Base-by-base conservation (phyloP, 2,888 invertebrate species). In the Trichacis sp. region DNA sequence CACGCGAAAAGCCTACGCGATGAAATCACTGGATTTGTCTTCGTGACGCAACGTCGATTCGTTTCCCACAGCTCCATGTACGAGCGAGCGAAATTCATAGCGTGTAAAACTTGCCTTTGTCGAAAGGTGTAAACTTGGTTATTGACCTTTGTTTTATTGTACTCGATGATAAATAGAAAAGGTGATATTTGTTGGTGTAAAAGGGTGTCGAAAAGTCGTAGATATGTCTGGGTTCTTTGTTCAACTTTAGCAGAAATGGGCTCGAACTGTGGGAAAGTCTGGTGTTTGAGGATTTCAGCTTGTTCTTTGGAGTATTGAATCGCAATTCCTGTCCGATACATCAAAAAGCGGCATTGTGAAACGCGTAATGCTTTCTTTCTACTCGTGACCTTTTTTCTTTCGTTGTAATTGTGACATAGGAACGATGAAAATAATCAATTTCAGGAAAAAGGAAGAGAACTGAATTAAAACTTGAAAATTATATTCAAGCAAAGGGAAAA, bases 271-370 rank as follows among this genome's bases (percentile, higher is more conserved):
- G 64, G 56, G 49, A 52, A 56, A 49, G 47, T 52, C 57, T 57
- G 60, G 43, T 51, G 38, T 38, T 17, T 11, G 24, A 33, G 11
- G n/a, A 33, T 33, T 11, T 33, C n/a, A 33, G 8, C n/a, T 33
- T n/a, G 8, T 33, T 33, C n/a, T 33, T 33, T 33, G 24, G 24
- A 24, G 24, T 24, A 24, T 33, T n/a, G n/a, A 24, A 24, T 33
- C 33, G 51, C 57, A 61, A 51, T 58, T 38, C 29, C 65, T 65
- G 60, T 60, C 45, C n/a, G n/a, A 45, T 46, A 45, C 52, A 45
- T 50, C 58, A 55, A 59, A 66, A 66, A 62, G 57, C 58, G 38
- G 57, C 50, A 60, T 57, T 56, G 56, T 56, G 65, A 65, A 55
- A 55, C 59, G 64, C 56, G 53, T 49, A 60, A 60, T 64, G 60